Conservation (phyloP, 1,140 invertebrate genomes). For the Danaus melanippus region DNA sequence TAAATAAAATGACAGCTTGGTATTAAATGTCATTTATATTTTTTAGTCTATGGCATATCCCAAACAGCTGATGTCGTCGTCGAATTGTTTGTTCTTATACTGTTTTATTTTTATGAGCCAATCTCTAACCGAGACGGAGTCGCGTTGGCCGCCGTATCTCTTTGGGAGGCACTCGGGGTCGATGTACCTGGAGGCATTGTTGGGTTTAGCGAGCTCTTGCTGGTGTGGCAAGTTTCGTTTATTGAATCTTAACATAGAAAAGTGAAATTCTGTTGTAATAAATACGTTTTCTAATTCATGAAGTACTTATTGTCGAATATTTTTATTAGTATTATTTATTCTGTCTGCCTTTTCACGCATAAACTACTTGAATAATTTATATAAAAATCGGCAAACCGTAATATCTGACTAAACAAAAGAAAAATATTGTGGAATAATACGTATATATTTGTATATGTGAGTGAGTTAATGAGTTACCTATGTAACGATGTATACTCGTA, state of each 20-base stretch:
- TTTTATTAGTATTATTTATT: background rate
- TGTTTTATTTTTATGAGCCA: constrained; percentile 53
- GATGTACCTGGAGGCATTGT: constrained; percentile 61
- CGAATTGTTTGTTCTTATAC: constrained; percentile 50
- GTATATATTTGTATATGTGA: too few relatives aligned
- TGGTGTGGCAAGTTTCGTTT: too few relatives aligned
- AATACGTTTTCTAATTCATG: background rate
- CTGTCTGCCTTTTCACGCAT: too few relatives aligned
- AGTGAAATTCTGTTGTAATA: background rate
- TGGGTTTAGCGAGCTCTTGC: too few relatives aligned
- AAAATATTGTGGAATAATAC: too few relatives aligned
- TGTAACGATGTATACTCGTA: constrained; percentile 77
- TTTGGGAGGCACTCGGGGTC: constrained; percentile 77
- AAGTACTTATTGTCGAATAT: background rate
- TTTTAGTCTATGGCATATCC: constrained; percentile 35
- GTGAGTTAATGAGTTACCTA: constrained; percentile 27
- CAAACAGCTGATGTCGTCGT: constrained; percentile 47
- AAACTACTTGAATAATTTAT: too few relatives aligned
- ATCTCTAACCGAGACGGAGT: constrained; percentile 33
- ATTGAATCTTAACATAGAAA: background rate
- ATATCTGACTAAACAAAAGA: too few relatives aligned
- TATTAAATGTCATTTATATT: background rate
- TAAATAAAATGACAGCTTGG: too few relatives aligned
- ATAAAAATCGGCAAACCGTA: too few relatives aligned
- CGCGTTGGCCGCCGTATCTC: constrained; percentile 76